phyloP scores from a whole-genome alignment of 2,113 vertebrate species.

The Scomber colias region DNA sequence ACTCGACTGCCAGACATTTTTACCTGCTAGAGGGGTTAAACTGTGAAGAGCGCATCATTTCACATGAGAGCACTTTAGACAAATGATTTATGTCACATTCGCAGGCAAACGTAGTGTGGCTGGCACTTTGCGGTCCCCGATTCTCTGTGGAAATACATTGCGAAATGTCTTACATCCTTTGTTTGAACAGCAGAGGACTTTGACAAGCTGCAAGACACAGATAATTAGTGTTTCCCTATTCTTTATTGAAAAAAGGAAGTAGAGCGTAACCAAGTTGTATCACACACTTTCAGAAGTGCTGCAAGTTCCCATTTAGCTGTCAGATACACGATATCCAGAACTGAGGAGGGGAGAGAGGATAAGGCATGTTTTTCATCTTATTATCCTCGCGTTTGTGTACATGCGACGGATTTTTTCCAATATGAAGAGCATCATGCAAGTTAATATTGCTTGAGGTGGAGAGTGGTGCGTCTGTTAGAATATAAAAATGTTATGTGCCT shows the following conservation, averaged over 20 bases:
- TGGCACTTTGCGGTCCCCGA: not conserved
- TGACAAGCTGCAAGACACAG: conserved; percentile 6
- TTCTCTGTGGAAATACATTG: conserved; percentile 3
- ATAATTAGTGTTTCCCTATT: conserved; percentile 11
- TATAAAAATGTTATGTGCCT: conserved; percentile 2
- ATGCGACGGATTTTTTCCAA: not conserved
- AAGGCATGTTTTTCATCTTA: conserved; percentile 1
- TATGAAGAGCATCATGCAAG: conserved; percentile 4
- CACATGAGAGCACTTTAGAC: conserved; percentile 25
- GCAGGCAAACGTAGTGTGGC: conserved; percentile 25
- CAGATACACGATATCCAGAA: conserved; percentile 9
- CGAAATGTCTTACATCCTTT: conserved; percentile 15
- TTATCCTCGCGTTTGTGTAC: not conserved
- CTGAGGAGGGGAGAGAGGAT: conserved; percentile 16
- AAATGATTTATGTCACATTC: conserved; percentile 42
- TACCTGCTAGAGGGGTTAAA: conserved; percentile 20
- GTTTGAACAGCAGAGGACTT: conserved; percentile 1
- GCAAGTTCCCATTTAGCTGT: not conserved
- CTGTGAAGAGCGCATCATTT: conserved; percentile 20
- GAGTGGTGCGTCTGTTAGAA: not conserved
- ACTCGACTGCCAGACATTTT: not conserved
- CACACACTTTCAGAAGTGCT: not conserved
- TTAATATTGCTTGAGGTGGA: conserved; percentile 1
- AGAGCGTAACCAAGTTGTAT: not conserved
- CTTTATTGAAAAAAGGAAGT: conserved; percentile 11